Evolutionary conservation across 2,888 invertebrate species (phyloP).

Genomic region (Hydraecia micacea): DNA sequence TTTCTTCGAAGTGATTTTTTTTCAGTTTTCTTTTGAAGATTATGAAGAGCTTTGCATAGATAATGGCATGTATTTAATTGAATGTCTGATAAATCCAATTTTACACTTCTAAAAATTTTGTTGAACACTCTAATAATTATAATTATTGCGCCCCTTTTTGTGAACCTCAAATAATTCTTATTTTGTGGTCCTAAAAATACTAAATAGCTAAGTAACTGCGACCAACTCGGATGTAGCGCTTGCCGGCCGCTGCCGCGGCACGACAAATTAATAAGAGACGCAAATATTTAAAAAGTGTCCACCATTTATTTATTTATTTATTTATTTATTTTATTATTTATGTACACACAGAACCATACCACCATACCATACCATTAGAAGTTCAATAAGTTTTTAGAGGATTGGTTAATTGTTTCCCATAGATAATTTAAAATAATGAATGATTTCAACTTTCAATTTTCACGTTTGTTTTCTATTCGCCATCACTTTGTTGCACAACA

Average conservation of each 20-base stretch:
- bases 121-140: not conserved
- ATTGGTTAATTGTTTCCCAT: not conserved
- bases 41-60: not conserved
- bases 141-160: not conserved
- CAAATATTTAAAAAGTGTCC: not conserved
- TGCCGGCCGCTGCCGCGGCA: not conserved
- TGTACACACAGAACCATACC: no score
- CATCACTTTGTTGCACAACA: not conserved
- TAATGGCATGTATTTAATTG: not conserved
- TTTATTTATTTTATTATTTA: no score
- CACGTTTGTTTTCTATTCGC: not conserved
- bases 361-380: no score
- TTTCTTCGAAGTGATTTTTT: constrained; percentile 28
- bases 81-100: not conserved
- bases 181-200: not conserved
- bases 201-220: not conserved
- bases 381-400: not conserved
- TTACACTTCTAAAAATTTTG: not conserved
- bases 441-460: not conserved
- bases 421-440: not conserved
- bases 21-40: constrained; percentile 8
- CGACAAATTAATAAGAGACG: not conserved
- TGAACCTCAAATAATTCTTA: not conserved
- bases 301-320: no score
- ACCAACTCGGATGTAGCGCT: not conserved